Base-by-base conservation (phyloP, 2,797 vertebrate species). In the Rhynchonycteris naso region DNA sequence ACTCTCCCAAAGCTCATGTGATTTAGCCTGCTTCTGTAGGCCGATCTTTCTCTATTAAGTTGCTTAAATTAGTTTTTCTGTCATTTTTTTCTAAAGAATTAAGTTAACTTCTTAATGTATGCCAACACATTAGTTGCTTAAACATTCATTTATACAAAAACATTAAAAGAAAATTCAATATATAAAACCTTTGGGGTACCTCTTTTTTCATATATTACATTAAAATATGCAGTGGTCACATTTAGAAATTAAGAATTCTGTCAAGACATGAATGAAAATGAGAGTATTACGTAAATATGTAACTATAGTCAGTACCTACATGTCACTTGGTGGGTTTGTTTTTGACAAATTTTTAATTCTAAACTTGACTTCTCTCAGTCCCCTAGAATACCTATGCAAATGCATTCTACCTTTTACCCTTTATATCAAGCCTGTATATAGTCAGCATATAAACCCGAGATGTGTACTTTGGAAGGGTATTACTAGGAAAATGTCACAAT, bases 161-260 rank as follows among this genome's bases (percentile, higher is more conserved):
- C 79, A 56, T 59, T 71, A 24, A 74, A 69, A 68, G 69, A 86
- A 43, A 22, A 18, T 4, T 85, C 6, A 24, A 8, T 72, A 21
- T 66, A 66, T 66, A 80, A 63, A 93, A 82, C 7, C 58, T 78
- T 50, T n/a, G 33, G 47, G 72, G 56, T 79, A 59, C 50, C 92
- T 93, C 52, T 75, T 54, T 75, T 81, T 61, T 26, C 75, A 35
- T 14, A 58, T n/a, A 35, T 56, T 78, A 13, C 12, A 35, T 82
- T 94, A 18, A 61, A 19, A 69, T 63, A 50, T 33, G 21, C 21
- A 87, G 4, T 78, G 54, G 59, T 28, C 50, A 12, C 54, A 71
- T 69, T 86, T 43, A 74, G 21, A 89, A 88, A 80, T 80, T 26
- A 75, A 94, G 80, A 50, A 71, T 86, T 95, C 68, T 81, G 28